Percentiles rank a stretch among this genome's conserved stretches.
These are phyloP conservation scores for Equus quagga DNA, from an alignment of 2,113 vertebrate genomes.

Conservation along the genomic window DNA sequence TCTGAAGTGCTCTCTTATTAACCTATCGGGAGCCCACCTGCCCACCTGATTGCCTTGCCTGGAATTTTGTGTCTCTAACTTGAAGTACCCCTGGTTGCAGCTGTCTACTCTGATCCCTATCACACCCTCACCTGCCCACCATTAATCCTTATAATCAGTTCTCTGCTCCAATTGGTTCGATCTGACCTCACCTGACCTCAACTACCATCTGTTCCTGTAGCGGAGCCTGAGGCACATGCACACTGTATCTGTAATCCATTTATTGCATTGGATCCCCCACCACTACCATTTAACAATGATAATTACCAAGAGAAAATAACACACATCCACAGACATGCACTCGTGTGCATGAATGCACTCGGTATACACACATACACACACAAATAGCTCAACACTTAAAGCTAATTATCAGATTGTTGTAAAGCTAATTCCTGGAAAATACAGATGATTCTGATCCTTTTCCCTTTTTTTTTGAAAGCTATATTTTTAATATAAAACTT, in stretches of 20 bases:
- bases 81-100: neutral
- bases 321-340: neutral
- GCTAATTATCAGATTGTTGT: neutral
- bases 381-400: neutral
- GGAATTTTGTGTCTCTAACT: constrained; percentile 52
- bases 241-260: neutral
- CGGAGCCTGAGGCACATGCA: neutral
- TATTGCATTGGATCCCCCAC: neutral
- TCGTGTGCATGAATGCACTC: rapidly evolving
- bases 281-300: neutral
- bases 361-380: neutral
- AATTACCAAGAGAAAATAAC: neutral
- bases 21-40: neutral
- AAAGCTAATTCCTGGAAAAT: neutral
- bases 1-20: neutral
- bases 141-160: constrained; percentile 65
- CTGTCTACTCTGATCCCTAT: constrained; percentile 13
- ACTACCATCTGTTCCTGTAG: constrained; percentile 23
- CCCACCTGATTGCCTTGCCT: neutral
- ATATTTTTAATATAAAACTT: neutral
- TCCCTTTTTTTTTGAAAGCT: neutral
- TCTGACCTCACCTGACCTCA: constrained; percentile 56
- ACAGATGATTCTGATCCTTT: neutral
- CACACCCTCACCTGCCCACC: neutral
- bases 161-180: neutral